Base-by-base conservation (phyloP, 2,888 invertebrate species). In the Suillia variegata region DNA sequence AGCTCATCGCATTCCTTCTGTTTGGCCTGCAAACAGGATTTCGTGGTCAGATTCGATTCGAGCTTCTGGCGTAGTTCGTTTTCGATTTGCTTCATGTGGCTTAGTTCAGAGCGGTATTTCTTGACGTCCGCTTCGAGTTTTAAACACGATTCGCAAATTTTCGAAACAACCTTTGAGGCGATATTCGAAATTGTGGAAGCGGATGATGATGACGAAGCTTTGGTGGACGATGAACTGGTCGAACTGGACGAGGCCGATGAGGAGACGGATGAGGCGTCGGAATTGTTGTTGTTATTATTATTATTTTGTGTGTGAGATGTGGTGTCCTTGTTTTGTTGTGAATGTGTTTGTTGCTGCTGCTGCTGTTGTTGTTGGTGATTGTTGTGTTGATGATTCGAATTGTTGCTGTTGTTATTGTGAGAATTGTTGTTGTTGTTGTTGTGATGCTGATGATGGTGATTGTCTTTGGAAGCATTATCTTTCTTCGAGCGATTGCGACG, bases 1-100 rank as follows among this genome's bases (percentile, higher is more conserved):
- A 96, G 84, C 77, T 91, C 90, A 73, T 95, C 94, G 79, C 94
- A 90, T 77, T 94, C 93, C 77, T 79, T 80, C 70, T 82, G 82
- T 73, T 82, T 82, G 75, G 92, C 89, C 83, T 92, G 92, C 78
- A 94, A 87, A 81, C 95, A 93, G 69, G 88, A 86, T 74, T 94
- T 93, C 62, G 86, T 86, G 58, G 86, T 86, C 52, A 88, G 83
- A 70, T 90, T 84, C 26, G 85, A 82, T 45, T 84, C 85, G 47
- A 85, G 69, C 65, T 82, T 82, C 63, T 82, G 82, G n/a, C 81
- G 75, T 60, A 82, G 61, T 45, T 82, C 82, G 61, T 81, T 82
- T 66, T 82, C 83, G 48, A 81, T 80, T 70, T 82, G 80, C 66
- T 82, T 82, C 77, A 81, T 78, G 56, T 81, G 81, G 66, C 77